Percentiles rank a stretch among this genome's conserved stretches.
Evolutionary conservation across 1,140 invertebrate genomes (phyloP).

Genomic region (Drosophila bifasciata): DNA sequence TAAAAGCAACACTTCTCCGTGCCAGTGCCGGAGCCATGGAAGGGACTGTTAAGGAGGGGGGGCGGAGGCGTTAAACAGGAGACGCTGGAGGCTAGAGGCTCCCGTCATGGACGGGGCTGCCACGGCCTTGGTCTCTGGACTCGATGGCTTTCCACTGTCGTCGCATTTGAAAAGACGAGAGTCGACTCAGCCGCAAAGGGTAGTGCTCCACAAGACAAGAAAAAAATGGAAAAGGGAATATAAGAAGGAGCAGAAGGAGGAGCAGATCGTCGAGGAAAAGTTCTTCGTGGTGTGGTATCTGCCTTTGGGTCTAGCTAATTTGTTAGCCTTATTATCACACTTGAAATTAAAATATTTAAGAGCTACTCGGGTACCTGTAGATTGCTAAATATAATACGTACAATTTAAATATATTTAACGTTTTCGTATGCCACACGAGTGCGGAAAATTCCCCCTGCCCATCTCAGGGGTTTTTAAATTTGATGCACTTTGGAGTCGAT

Average conservation of each 20-base stretch:
- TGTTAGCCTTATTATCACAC: too few species aligned
- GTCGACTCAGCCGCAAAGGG: background rate
- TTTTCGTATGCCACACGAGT: too few species aligned
- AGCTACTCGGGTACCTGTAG: too few species aligned
- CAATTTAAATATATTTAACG: too few species aligned
- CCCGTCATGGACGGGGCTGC: background rate
- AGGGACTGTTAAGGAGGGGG: background rate
- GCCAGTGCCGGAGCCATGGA: background rate
- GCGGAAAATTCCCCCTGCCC: too few species aligned
- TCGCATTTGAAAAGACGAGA: constrained; percentile 2
- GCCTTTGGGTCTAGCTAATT: too few species aligned
- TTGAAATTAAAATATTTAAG: too few species aligned
- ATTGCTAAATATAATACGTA: too few species aligned
- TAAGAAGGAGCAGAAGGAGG: background rate
- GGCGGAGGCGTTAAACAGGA: background rate
- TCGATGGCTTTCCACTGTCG: constrained; percentile 13
- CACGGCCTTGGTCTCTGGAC: constrained; percentile 22
- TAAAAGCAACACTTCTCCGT: constrained; percentile 51
- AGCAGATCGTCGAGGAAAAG: background rate
- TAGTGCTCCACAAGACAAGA: too few species aligned
- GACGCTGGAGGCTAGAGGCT: background rate
- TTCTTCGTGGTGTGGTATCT: background rate
- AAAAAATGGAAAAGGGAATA: background rate
- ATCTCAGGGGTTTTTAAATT: too few species aligned
- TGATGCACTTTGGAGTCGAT: background rate